These are phyloP conservation scores for Chanos chanos DNA, from an alignment of 2,797 vertebrate species.

Conservation along the genomic window DNA sequence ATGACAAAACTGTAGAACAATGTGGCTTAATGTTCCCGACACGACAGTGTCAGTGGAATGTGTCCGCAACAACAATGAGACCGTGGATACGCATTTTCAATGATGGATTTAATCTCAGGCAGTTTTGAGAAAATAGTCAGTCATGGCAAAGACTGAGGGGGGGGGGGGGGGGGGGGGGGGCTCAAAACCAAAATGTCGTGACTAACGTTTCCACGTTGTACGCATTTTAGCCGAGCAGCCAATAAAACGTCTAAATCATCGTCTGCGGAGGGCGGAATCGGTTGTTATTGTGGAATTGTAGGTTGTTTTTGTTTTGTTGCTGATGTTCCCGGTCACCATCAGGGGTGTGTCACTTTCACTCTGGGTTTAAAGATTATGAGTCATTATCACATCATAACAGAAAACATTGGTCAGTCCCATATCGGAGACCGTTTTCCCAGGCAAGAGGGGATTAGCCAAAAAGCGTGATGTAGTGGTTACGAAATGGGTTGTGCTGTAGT, in stretches of 20 bases:
- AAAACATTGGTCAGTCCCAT: constrained; percentile 56
- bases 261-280: no score
- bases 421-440: constrained; percentile 51
- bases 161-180: no score
- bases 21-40: constrained; percentile 43
- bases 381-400: constrained; percentile 48
- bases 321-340: neutral
- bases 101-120: no score
- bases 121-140: no score
- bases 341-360: constrained; percentile 46
- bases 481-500: constrained; percentile 35
- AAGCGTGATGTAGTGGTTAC: constrained; percentile 43
- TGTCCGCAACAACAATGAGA: constrained; percentile 16
- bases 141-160: no score
- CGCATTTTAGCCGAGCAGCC: no score
- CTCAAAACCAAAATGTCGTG: no score
- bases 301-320: no score
- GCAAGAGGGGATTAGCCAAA: constrained; percentile 56
- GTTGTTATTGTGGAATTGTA: no score
- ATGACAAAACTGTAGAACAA: constrained; percentile 65
- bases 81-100: constrained; percentile 13
- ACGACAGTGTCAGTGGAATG: constrained; percentile 25
- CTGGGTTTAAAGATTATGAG: constrained; percentile 50
- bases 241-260: no score
- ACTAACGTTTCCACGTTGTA: no score